Base-by-base conservation (phyloP, 2,888 invertebrate species). In the Sisyra terminalis region DNA sequence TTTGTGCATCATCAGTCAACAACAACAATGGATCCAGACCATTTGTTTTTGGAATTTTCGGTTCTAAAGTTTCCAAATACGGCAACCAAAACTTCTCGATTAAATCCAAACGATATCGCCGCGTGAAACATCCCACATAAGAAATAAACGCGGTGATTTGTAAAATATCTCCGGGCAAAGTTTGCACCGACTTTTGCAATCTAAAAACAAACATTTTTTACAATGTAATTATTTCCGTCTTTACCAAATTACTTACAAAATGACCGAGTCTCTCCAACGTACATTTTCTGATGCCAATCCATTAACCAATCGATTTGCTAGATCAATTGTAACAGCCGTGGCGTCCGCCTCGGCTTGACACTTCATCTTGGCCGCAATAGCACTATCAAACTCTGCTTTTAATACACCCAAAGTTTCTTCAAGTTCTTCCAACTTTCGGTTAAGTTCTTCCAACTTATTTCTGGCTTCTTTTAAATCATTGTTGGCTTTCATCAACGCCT, bases 321-420 rank as follows among this genome's bases (percentile, higher is more conserved):
- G 66, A 59, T 87, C 87, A 47, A 94, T 93, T 31, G 87, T 90
- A 46, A 75, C 71, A 4, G 84, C 79, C 0, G 93, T 94, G 30
- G 82, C 79, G 53, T 93, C 92, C 1, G 93, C 93, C 64, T 93
- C 90, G 34, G 82, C 78, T 62, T 94, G 90, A 58, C 92, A 93
- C 54, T 83, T 83, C 61, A 86, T 72, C 57, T 94, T 94, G 50
- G 80, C 84, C 37, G 75, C 77, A 9, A 85, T 76, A 0, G 94
- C 94, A 49, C 76, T 74, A 55, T 89, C 87, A 66, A 88, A 93
- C 50, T 86, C 84, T 47, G 74, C 78, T 47, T 86, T 75, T 48
- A 94, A 63, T 11, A 73, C 69, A 43, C 70, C 78, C 10, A 93
- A 63, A 53, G 86, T 78, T 50, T 74, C 76, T 61, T 94, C 90